A percentile compares a stretch with the other conserved stretches of the same genome.
Conservation (phyloP, 2,113 vertebrate genomes). For the Ifrita kowaldi region DNA sequence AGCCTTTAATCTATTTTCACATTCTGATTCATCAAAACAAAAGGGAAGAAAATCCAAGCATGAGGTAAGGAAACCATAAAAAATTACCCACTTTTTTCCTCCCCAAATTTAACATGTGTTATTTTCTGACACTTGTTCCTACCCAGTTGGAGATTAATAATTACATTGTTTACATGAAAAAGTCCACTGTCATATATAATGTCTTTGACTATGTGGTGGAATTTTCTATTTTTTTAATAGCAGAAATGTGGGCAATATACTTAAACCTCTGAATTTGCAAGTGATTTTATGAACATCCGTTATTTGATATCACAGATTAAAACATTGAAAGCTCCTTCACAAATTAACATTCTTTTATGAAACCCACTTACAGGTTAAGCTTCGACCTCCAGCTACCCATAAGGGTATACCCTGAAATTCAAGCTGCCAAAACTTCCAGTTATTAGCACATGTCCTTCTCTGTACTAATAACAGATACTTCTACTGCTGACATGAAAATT, state of each 20-base stretch:
- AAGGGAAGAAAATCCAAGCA: not conserved
- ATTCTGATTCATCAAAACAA: not conserved
- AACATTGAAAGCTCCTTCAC: not conserved
- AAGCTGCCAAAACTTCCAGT: not conserved
- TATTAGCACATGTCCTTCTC: not conserved
- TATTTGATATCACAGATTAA: not conserved
- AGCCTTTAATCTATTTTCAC: not conserved
- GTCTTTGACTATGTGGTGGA: not conserved
- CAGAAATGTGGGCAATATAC: not conserved
- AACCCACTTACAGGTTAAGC: not conserved
- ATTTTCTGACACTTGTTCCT: not conserved
- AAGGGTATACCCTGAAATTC: not conserved
- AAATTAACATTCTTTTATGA: not conserved
- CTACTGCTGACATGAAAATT: not conserved
- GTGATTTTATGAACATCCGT: not conserved
- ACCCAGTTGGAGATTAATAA: not conserved
- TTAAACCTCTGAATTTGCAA: not conserved
- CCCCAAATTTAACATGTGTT: fast-evolving
- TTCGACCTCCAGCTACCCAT: not conserved
- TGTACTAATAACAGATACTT: not conserved
- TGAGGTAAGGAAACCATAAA: not conserved
- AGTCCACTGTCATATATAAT: not conserved
- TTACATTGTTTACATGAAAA: not conserved
- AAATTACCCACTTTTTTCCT: not conserved
- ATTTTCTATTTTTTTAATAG: not conserved